Conservation (phyloP, 2,113 vertebrate species). For the Prietella phreatophila region DNA sequence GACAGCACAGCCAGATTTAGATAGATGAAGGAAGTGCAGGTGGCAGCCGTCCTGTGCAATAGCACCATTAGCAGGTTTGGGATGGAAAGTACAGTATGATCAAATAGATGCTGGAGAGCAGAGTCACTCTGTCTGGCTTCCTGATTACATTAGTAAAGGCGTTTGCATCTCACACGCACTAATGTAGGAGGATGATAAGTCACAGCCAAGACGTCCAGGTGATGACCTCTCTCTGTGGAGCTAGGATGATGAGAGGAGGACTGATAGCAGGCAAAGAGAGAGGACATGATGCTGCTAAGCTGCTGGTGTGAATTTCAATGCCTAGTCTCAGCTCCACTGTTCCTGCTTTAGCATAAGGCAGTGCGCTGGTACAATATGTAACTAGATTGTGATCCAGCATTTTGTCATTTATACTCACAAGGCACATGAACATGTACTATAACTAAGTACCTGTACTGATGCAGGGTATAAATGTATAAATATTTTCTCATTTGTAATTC, state of each 20-base stretch:
- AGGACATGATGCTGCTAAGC: conserved; percentile 30
- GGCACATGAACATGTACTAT: not conserved
- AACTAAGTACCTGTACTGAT: not conserved
- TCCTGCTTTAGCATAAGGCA: not conserved
- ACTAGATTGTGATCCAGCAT: not conserved
- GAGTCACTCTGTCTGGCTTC: conserved; percentile 46
- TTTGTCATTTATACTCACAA: not conserved
- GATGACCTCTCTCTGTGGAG: conserved; percentile 52
- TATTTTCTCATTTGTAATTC: too few relatives aligned
- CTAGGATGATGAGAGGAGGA: conserved; percentile 47
- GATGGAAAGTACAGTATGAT: conserved; percentile 33
- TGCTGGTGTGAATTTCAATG: conserved; percentile 23
- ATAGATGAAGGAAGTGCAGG: conserved; percentile 19
- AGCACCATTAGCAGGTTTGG: conserved; percentile 26
- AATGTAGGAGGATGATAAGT: conserved; percentile 58
- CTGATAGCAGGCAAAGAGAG: conserved; percentile 48
- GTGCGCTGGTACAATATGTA: not conserved
- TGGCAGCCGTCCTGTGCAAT: conserved; percentile 25
- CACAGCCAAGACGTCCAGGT: conserved; percentile 52
- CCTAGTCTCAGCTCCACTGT: not conserved
- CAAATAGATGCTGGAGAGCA: conserved; percentile 49
- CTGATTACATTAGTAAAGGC: conserved; percentile 56
- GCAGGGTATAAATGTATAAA: not conserved
- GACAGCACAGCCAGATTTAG: conserved; percentile 20
- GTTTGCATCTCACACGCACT: conserved; percentile 51